Evolutionary conservation across 2,797 vertebrate genomes (phyloP).

Genomic region (Threskiornis aethiopicus): DNA sequence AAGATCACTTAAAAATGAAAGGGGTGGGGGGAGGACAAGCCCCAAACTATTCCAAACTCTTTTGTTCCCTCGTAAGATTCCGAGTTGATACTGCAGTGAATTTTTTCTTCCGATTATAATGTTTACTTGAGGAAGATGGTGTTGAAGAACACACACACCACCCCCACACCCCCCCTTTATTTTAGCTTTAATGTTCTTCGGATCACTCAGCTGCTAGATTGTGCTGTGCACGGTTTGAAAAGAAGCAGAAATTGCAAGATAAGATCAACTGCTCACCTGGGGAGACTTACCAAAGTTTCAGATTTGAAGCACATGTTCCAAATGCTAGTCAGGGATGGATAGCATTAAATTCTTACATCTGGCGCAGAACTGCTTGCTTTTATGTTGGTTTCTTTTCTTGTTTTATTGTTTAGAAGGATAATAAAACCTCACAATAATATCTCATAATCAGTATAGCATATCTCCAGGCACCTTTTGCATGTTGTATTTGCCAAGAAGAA

Average conservation of each 20-base stretch:
- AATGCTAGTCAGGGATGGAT: conserved; percentile 63
- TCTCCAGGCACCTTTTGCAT: conserved; percentile 64
- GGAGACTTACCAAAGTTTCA: conserved; percentile 55
- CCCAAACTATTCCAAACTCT: neutral
- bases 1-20: neutral
- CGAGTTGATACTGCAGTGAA: neutral
- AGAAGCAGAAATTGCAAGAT: conserved; percentile 55
- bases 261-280: conserved; percentile 74
- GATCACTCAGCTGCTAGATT: neutral
- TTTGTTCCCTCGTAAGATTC: neutral
- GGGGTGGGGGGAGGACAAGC: neutral
- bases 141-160: neutral
- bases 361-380: conserved; percentile 69
- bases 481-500: conserved; percentile 32
- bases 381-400: conserved; percentile 69
- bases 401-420: conserved; percentile 71
- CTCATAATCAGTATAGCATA: conserved; percentile 71
- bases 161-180: neutral
- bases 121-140: neutral
- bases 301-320: conserved; percentile 74
- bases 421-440: conserved; percentile 75
- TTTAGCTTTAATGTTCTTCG: neutral
- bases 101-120: neutral
- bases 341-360: conserved; percentile 73
- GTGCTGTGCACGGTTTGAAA: conserved; percentile 55